These are phyloP conservation scores for silkworm (Bombyx mori) DNA, from an alignment of 1,140 invertebrate species.

Conservation along the genomic window DNA sequence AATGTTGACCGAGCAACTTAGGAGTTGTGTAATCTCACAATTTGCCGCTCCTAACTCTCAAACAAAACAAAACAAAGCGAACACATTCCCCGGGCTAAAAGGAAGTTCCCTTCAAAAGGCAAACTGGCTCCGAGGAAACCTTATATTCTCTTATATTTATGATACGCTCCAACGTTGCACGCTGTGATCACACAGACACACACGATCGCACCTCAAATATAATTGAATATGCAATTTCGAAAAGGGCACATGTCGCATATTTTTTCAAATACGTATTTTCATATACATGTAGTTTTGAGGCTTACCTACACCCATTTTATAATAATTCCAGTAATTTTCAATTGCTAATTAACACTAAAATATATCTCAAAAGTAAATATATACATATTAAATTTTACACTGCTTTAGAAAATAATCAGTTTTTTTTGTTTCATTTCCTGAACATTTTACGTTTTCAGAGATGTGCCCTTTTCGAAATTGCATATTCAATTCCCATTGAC, in stretches of 20 bases:
- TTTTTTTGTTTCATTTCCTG: too few species aligned
- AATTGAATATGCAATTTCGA: too few species aligned
- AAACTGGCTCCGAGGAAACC: slow-evolving; percentile 54
- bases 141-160: slow-evolving; percentile 65
- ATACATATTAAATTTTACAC: too few species aligned
- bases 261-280: too few species aligned
- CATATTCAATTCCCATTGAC: not conserved
- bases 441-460: too few species aligned
- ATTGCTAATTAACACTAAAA: too few species aligned
- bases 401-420: too few species aligned
- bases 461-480: too few species aligned
- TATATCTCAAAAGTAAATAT: slow-evolving; percentile 36
- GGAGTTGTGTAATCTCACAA: slow-evolving; percentile 62
- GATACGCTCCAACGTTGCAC: slow-evolving; percentile 42
- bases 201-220: slow-evolving; percentile 38
- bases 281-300: too few species aligned
- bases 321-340: too few species aligned
- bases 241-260: too few species aligned
- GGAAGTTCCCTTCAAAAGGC: slow-evolving; percentile 61
- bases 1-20: slow-evolving; percentile 61
- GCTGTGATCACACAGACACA: slow-evolving; percentile 43
- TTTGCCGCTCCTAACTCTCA: slow-evolving; percentile 58
- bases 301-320: too few species aligned
- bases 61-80: slow-evolving; percentile 58
- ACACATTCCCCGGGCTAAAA: slow-evolving; percentile 44